Conservation (phyloP, 2,888 invertebrate genomes). For the Schizaphis graminum region DNA sequence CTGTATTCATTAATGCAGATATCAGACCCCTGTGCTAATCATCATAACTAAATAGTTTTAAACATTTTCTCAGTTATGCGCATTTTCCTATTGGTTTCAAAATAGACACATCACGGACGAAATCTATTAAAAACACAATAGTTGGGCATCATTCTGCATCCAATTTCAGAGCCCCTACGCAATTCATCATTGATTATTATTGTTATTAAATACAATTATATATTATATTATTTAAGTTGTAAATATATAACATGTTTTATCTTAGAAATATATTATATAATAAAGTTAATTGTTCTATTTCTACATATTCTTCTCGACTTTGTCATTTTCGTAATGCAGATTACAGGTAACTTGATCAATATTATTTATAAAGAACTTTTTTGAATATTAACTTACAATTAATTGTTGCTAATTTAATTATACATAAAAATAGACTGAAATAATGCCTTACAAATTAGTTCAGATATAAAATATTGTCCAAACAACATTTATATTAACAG, state of each 20-base stretch:
- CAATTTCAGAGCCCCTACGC: slow-evolving; percentile 73
- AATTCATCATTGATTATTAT: slow-evolving; percentile 70
- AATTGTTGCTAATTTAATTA: no score
- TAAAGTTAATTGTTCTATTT: no score
- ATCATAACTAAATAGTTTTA: slow-evolving; percentile 58
- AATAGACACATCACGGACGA: slow-evolving; percentile 37
- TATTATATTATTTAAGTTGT: no score
- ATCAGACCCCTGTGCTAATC: slow-evolving; percentile 68
- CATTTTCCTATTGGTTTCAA: slow-evolving; percentile 40
- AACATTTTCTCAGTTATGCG: slow-evolving; percentile 26
- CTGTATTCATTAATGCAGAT: slow-evolving; percentile 60
- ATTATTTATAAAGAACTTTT: no score
- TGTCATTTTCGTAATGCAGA: no score
- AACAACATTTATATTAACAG: slow-evolving; percentile 38
- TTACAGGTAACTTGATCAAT: neutral
- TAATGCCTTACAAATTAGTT: slow-evolving; percentile 4
- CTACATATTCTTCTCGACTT: no score
- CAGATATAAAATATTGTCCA: slow-evolving; percentile 56
- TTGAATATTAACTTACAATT: no score
- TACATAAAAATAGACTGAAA: no score
- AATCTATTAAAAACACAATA: slow-evolving; percentile 21
- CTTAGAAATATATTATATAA: no score
- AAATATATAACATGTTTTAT: no score
- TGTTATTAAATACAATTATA: no score
- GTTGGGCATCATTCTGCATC: slow-evolving; percentile 61